Evolutionary conservation across 2,797 vertebrate genomes (phyloP).

Genomic region (Pteronotus mesoamericanus): DNA sequence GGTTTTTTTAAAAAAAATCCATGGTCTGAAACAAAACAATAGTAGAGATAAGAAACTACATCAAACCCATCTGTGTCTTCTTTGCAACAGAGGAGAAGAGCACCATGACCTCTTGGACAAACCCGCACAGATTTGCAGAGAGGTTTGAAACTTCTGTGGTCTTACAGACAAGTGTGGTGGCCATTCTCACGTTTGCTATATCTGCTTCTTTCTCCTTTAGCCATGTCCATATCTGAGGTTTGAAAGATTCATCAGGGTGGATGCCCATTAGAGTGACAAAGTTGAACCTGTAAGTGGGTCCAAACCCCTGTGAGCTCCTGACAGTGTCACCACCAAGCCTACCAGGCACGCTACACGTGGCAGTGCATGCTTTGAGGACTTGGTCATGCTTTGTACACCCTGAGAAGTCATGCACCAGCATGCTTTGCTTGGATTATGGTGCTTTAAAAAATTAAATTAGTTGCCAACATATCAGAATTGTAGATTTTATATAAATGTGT

Average conservation of each 20-base stretch:
- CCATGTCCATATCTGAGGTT: neutral
- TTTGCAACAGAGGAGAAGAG: neutral
- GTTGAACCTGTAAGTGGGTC: neutral
- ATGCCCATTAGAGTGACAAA: neutral
- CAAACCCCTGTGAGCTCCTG: neutral
- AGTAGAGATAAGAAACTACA: constrained; percentile 39
- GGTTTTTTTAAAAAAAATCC: constrained; percentile 39
- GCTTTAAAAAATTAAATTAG: neutral
- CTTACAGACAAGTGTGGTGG: neutral
- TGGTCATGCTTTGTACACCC: neutral
- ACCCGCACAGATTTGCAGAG: neutral
- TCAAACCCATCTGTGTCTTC: neutral
- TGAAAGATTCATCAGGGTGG: neutral
- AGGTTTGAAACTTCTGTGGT: neutral
- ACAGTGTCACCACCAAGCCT: neutral
- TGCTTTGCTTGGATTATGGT: neutral
- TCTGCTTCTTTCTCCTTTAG: neutral
- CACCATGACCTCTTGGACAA: neutral
- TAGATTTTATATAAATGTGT: neutral
- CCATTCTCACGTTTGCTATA: neutral
- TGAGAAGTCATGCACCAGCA: neutral
- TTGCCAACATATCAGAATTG: neutral
- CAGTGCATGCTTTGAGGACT: neutral
- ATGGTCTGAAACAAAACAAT: constrained; percentile 38
- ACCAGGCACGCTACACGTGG: neutral